phyloP scores from a whole-genome alignment of 2,113 vertebrate species.

The Piliocolobus tephrosceles region DNA sequence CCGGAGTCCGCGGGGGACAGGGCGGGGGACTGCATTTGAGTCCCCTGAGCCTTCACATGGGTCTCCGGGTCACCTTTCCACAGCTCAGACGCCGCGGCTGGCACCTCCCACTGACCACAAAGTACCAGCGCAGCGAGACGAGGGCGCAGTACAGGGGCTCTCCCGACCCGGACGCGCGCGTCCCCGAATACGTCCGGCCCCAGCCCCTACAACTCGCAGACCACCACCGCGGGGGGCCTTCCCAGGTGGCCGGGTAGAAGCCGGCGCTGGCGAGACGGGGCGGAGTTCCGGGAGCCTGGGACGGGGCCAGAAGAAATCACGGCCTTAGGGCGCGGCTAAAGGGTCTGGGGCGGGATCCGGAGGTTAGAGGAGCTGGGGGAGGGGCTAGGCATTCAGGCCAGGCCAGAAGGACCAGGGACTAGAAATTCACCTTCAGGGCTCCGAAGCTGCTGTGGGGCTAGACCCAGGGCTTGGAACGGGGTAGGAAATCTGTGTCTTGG shows the following conservation, averaged over 20 bases:
- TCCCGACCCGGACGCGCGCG: neutral
- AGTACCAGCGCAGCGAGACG: constrained; percentile 73
- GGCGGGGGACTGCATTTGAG: neutral
- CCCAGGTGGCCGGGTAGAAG: constrained; percentile 69
- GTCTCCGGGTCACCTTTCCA: neutral
- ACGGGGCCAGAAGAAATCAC: neutral
- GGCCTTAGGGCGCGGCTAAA: neutral
- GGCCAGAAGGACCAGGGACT: neutral
- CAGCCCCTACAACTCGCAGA: constrained; percentile 41
- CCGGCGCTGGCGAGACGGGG: accelerated
- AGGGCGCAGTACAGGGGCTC: constrained; percentile 47
- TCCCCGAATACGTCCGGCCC: neutral
- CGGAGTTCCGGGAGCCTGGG: neutral
- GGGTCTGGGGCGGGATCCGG: neutral
- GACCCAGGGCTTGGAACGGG: neutral
- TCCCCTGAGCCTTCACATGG: neutral
- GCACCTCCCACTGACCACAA: constrained; percentile 53
- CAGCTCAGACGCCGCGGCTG: constrained; percentile 68
- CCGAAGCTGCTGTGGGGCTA: neutral
- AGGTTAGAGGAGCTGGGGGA: neutral
- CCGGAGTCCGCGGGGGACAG: neutral
- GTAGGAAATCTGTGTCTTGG: neutral
- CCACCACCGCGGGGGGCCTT: constrained; percentile 56
- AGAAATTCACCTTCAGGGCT: neutral
- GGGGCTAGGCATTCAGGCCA: neutral